Evolutionary conservation across 2,113 vertebrate species (phyloP).

Genomic region (Perca flavescens): DNA sequence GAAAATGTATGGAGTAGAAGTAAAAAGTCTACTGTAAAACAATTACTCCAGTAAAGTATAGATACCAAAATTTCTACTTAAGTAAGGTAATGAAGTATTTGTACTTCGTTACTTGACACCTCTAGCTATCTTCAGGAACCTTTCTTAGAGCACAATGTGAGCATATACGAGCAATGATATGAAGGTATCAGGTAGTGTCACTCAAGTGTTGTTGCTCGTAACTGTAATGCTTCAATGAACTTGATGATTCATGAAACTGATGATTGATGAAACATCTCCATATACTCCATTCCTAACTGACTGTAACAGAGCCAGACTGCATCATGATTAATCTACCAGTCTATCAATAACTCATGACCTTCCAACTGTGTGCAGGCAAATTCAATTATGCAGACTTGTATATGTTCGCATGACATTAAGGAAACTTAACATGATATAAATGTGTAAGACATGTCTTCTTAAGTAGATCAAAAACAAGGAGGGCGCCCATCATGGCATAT

Average conservation of each 20-base stretch:
- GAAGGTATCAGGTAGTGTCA: slow-evolving; percentile 14
- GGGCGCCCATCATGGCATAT: neutral
- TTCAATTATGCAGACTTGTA: slow-evolving; percentile 17
- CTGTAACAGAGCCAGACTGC: slow-evolving; percentile 15
- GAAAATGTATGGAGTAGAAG: too few species aligned
- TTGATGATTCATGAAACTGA: slow-evolving; percentile 58
- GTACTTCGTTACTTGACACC: too few species aligned
- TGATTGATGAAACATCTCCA: slow-evolving; percentile 64
- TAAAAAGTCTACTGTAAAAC: too few species aligned
- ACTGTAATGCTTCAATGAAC: slow-evolving; percentile 31
- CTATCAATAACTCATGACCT: slow-evolving; percentile 55
- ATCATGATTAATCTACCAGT: slow-evolving; percentile 54
- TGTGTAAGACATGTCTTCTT: neutral
- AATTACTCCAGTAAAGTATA: too few species aligned
- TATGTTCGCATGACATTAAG: slow-evolving; percentile 35
- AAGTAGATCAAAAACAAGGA: neutral
- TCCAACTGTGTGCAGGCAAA: slow-evolving; percentile 15
- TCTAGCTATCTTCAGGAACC: neutral
- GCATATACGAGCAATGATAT: neutral
- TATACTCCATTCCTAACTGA: slow-evolving; percentile 33
- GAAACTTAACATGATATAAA: slow-evolving; percentile 6
- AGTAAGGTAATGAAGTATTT: too few species aligned
- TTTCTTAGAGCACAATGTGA: neutral
- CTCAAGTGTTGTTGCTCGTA: slow-evolving; percentile 30
- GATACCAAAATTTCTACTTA: too few species aligned